phyloP scores from a whole-genome alignment of 2,797 vertebrate genomes.

The Neoniphon sammara region DNA sequence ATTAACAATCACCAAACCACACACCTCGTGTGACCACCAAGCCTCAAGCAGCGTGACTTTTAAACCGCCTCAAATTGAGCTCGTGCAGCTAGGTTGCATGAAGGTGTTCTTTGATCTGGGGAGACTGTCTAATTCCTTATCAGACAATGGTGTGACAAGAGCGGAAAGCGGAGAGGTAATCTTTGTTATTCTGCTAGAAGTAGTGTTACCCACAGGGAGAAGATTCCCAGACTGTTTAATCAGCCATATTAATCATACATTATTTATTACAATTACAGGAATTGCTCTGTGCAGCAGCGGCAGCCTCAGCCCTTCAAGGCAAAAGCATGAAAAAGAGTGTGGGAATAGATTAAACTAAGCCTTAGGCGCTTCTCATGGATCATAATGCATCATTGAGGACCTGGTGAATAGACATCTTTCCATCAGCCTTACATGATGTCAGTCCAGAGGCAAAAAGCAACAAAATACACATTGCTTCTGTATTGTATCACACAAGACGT shows the following conservation, averaged over 20 bases:
- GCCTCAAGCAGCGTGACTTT: constrained; percentile 11
- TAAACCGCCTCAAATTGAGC: constrained; percentile 38
- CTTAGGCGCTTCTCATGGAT: constrained; percentile 65
- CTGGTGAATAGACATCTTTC: constrained; percentile 62
- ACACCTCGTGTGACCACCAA: constrained; percentile 8
- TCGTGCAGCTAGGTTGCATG: constrained; percentile 40
- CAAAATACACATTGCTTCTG: constrained; percentile 17
- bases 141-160: constrained; percentile 69
- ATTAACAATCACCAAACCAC: constrained; percentile 11
- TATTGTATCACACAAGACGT: constrained; percentile 50
- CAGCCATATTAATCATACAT: constrained; percentile 81
- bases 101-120: constrained; percentile 75
- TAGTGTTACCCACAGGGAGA: constrained; percentile 70
- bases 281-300: constrained; percentile 64
- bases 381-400: constrained; percentile 64
- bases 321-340: constrained; percentile 61
- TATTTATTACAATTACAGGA: constrained; percentile 81
- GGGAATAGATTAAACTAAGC: constrained; percentile 75
- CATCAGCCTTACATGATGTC: constrained; percentile 65
- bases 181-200: constrained; percentile 79
- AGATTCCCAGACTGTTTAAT: constrained; percentile 80
- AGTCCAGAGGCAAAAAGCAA: constrained; percentile 55
- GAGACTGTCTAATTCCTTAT: constrained; percentile 65
- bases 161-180: constrained; percentile 77
- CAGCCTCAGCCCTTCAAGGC: constrained; percentile 66